Conservation (phyloP, 53 echinoderm and acorn worm genomes). For the Holothuria scabra region DNA sequence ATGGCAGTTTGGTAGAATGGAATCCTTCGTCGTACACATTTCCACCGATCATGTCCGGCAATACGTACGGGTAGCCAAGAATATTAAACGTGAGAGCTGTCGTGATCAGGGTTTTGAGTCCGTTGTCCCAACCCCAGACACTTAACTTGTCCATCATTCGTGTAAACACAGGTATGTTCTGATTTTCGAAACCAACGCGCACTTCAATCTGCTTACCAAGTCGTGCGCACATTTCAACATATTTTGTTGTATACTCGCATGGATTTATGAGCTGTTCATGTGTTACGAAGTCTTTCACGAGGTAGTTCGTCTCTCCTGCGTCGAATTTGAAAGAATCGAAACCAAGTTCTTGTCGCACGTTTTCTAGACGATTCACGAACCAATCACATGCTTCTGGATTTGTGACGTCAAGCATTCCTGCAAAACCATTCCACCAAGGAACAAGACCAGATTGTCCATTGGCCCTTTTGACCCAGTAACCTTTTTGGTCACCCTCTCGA, state of each 20-base stretch:
- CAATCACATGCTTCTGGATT: conserved; percentile 81
- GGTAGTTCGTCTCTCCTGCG: conserved; percentile 91
- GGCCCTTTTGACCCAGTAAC: conserved; percentile 76
- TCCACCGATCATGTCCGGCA: conserved; percentile 95
- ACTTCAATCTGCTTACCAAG: conserved; percentile 83
- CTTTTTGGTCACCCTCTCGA: conserved; percentile 65
- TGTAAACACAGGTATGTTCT: conserved; percentile 80
- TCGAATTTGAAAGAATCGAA: conserved; percentile 94
- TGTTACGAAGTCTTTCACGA: conserved; percentile 67
- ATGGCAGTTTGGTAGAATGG: conserved; percentile 64
- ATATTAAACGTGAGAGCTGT: conserved; percentile 84
- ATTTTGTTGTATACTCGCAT: conserved; percentile 78
- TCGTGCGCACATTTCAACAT: conserved; percentile 77
- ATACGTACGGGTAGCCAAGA: conserved; percentile 85
- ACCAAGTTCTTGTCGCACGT: conserved; percentile 58
- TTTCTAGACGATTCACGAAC: conserved; percentile 75
- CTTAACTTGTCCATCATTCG: conserved; percentile 98
- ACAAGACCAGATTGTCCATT: conserved; percentile 61
- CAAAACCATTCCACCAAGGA: conserved; percentile 83
- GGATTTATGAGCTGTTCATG: conserved; percentile 69
- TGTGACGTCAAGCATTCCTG: conserved; percentile 88
- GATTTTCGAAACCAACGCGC: conserved; percentile 84
- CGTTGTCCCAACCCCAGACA: conserved; percentile 89
- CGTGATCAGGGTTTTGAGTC: conserved; percentile 83
- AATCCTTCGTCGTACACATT: conserved; percentile 84